These are phyloP conservation scores for Armadillidium nasatum DNA, from an alignment of 1,140 invertebrate genomes.

Conservation along the genomic window DNA sequence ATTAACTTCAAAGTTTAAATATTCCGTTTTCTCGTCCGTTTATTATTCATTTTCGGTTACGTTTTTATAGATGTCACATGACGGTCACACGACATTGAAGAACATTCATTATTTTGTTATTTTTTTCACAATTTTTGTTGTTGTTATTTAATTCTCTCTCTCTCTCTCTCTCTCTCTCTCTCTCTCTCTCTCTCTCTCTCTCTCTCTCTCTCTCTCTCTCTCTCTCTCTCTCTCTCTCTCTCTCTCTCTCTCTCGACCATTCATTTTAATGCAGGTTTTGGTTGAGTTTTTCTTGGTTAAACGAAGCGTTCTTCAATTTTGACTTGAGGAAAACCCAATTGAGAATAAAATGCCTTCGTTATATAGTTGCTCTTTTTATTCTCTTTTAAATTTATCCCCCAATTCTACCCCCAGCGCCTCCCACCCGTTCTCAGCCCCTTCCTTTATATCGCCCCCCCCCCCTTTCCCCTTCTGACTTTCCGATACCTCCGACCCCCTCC, in stretches of 20 bases:
- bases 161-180: conserved; percentile 11
- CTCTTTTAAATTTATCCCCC: too few species aligned
- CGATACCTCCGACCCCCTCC: too few species aligned
- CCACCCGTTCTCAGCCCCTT: too few species aligned
- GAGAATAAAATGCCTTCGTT: conserved; percentile 7
- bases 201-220: conserved; percentile 9
- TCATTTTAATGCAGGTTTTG: conserved; percentile 5
- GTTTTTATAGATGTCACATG: too few species aligned
- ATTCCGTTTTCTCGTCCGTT: not conserved
- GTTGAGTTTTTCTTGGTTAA: conserved; percentile 11
- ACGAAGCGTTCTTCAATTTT: not conserved
- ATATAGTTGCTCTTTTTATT: not conserved
- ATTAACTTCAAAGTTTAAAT: not conserved
- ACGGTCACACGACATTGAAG: too few species aligned
- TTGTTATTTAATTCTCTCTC: not conserved
- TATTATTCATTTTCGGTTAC: not conserved
- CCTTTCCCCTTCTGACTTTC: too few species aligned
- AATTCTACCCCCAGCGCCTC: too few species aligned
- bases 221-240: conserved; percentile 8
- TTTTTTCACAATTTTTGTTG: not conserved
- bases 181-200: conserved; percentile 11
- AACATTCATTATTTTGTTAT: too few species aligned
- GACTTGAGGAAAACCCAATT: conserved; percentile 1
- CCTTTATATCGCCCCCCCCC: too few species aligned
- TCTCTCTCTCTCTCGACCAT: conserved; percentile 4